Conservation (phyloP, 1,140 invertebrate genomes). For the Aricia agestis region DNA sequence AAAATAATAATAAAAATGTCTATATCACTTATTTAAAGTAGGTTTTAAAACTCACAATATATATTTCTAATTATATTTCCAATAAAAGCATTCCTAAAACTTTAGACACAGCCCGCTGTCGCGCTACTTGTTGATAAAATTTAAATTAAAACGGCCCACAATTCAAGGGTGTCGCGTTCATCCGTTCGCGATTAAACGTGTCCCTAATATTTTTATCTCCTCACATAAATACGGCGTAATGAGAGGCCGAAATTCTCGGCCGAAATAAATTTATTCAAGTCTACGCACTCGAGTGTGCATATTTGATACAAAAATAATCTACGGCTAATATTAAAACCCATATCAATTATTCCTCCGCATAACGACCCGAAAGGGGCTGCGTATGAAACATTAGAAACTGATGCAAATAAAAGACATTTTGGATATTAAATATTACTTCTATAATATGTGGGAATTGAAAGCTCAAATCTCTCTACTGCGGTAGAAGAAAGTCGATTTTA, state of each 20-base stretch:
- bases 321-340: slow-evolving; percentile 51
- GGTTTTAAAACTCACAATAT: no score
- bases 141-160: slow-evolving; percentile 38
- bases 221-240: slow-evolving; percentile 73
- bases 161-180: slow-evolving; percentile 46
- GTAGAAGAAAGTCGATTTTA: no score
- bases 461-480: no score
- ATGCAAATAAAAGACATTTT: slow-evolving; percentile 31
- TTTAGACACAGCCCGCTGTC: background rate
- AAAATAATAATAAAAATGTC: no score
- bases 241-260: slow-evolving; percentile 60
- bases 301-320: slow-evolving; percentile 74
- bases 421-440: slow-evolving; percentile 12
- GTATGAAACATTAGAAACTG: slow-evolving; percentile 9
- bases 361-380: background rate
- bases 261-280: slow-evolving; percentile 70
- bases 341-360: slow-evolving; percentile 48
- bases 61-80: no score
- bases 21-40: no score
- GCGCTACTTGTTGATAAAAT: slow-evolving; percentile 28
- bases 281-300: slow-evolving; percentile 64
- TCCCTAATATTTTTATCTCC: slow-evolving; percentile 75
- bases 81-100: background rate
- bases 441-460: background rate
- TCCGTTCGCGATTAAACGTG: slow-evolving; percentile 70